These are phyloP conservation scores for Idaea biselata DNA, from an alignment of 2,888 invertebrate genomes.

Conservation along the genomic window DNA sequence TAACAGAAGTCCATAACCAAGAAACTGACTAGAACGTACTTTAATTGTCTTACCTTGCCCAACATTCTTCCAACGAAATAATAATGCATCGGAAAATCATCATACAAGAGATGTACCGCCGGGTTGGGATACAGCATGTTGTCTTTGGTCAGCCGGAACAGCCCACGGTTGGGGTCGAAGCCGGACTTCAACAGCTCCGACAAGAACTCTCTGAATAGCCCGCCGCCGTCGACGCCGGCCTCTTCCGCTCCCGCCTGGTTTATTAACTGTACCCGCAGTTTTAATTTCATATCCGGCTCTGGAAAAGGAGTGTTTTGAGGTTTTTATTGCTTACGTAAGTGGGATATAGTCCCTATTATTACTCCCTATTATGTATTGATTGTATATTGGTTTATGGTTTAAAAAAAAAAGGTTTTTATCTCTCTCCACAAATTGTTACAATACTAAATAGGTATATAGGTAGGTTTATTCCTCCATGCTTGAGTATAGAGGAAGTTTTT, in stretches of 20 bases:
- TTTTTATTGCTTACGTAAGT: constrained; percentile 4
- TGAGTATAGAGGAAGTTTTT: no score
- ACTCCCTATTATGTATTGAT: no score
- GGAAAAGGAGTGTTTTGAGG: background rate
- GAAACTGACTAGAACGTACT: no score
- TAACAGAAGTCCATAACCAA: no score
- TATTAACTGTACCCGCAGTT: constrained; percentile 93
- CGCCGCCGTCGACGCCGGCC: constrained; percentile 98
- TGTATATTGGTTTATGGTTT: no score
- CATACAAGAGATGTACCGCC: constrained; percentile 90
- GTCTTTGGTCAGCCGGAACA: constrained; percentile 93
- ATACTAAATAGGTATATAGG: no score
- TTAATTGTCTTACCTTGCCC: constrained; percentile 85
- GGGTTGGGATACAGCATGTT: constrained; percentile 98
- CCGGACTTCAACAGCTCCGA: constrained; percentile 96
- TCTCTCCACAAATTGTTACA: no score
- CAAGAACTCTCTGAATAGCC: constrained; percentile 96
- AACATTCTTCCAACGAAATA: constrained; percentile 96
- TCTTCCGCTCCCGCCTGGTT: constrained; percentile 96
- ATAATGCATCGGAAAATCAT: constrained; percentile 93
- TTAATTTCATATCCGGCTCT: constrained; percentile 93
- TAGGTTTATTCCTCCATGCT: no score
- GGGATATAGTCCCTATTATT: no score
- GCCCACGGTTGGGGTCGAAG: constrained; percentile 97
- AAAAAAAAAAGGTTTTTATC: no score